Conservation (phyloP, 2,888 invertebrate genomes). For the Ctena decussata region DNA sequence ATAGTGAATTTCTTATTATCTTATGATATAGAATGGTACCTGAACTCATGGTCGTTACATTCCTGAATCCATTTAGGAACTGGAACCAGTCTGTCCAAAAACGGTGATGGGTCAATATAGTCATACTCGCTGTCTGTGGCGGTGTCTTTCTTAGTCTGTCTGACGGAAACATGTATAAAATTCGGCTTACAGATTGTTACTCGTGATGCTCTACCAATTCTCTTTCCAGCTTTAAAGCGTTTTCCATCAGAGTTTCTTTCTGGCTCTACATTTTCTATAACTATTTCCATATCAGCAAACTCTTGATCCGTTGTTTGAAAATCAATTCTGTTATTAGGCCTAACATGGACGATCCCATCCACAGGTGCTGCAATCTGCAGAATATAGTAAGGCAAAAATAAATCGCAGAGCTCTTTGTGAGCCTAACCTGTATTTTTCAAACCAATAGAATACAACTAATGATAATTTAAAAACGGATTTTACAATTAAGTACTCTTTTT, state of each 20-base stretch:
- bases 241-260: conserved; percentile 21
- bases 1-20: no score
- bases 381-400: no score
- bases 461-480: no score
- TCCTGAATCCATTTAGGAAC: conserved; percentile 70
- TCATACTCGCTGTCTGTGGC: conserved; percentile 54
- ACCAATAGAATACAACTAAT: no score
- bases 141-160: conserved; percentile 33
- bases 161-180: conserved; percentile 70
- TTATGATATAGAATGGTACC: no score
- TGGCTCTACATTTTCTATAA: conserved; percentile 67
- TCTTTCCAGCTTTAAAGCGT: conserved; percentile 35
- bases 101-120: conserved; percentile 73
- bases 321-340: conserved; percentile 40
- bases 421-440: no score
- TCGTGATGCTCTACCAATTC: conserved; percentile 48
- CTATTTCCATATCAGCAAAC: conserved; percentile 63
- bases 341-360: conserved; percentile 44
- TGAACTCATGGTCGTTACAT: conserved; percentile 69
- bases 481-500: no score
- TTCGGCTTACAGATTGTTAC: conserved; percentile 35
- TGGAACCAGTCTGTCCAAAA: conserved; percentile 66
- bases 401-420: no score
- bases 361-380: conserved; percentile 53
- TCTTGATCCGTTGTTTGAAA: conserved; percentile 63